Base-by-base conservation (phyloP, 2,797 vertebrate species). In the Lophius americanus region DNA sequence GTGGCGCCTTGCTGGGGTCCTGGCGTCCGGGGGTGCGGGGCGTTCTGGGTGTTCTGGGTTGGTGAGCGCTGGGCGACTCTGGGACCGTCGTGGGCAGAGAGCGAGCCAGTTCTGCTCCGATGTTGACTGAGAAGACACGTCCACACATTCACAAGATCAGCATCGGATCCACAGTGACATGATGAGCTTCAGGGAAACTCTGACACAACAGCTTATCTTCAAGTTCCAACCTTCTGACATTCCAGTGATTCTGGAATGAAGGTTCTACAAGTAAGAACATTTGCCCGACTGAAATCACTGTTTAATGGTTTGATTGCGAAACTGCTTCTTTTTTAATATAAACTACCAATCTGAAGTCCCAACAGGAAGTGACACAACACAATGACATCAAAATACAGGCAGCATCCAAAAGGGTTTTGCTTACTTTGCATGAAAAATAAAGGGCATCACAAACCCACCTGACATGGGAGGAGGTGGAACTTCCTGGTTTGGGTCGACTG, bases 1-100 rank as follows among this genome's bases (percentile, higher is more conserved):
- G 94, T 0, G 95, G 95, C 1, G 94, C 94, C 94, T 95, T 97
- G 79, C 67, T 95, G 54, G 95, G 95, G 92, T 97, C 95, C 76
- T 96, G 95, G 9, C 96, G 88, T 43, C 94, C 92, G 0, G 95
- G 94, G 9, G 95, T 96, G 69, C 93, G 93, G 23, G 94, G 95
- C 3, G 94, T 95, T 76, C 85, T 93, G 0, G 93, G 94, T 41
- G 90, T 92, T 48, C 89, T 90, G 54, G 90, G 74, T 6, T 86
- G 69, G 38, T 82, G 76, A 36, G 87, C 53, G 14, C 50, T 62
- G 64, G 93, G 93, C 0, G 92, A 95, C 58, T 94, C 92, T 9
- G 95, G 95, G 79, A 97, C 94, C 13, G 91, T 85, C 11, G 94
- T 88, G 9, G 95, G 94, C 42, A 96, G 73, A 0, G 95, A 96